Base-by-base conservation (phyloP, 2,888 invertebrate genomes). In the Dynastes maya region DNA sequence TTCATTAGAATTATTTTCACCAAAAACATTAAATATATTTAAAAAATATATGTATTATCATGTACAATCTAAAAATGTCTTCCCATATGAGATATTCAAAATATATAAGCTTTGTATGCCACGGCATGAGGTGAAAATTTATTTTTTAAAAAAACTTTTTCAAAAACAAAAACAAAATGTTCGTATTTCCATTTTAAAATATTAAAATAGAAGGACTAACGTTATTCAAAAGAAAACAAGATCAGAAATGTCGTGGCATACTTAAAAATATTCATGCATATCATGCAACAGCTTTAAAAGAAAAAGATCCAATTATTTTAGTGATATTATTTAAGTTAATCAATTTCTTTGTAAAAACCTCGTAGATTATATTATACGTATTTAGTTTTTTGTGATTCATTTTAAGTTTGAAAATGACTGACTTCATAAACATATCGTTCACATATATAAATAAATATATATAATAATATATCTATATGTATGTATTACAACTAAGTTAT, bases 11-110 rank as follows among this genome's bases (percentile, higher is more conserved):
- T 49, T 37, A 76, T 74, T 74, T 58, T 79, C 51, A n/a, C 51
- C 11, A 13, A 61, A 45, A 45, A 45, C 45, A 5, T 32, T 45
- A 45, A 45, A 45, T 45, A 45, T 11, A 45, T 45, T 40, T 45
- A 45, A 45, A 32, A 45, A 45, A 5, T 37, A 45, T 9, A 45
- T 11, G 45, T 67, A 74, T 71, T 84, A 84, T 83, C 83, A 84
- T 84, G 86, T 86, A 87, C 87, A 87, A 87, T 88, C 87, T 87
- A 86, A 86, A 88, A 85, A 87, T 84, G 88, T 88, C 88, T 89
- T 88, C 89, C 88, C 86, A 86, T 86, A 86, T 84, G 86, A 87
- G 86, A 86, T 86, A 82, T 85, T 84, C 83, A 84, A 78, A 70
- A 71, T 58, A 53, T 74, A 40, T 80, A 80, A 81, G 45, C 81